phyloP scores from a whole-genome alignment of 2,888 invertebrate genomes.

The Noctua janthe region DNA sequence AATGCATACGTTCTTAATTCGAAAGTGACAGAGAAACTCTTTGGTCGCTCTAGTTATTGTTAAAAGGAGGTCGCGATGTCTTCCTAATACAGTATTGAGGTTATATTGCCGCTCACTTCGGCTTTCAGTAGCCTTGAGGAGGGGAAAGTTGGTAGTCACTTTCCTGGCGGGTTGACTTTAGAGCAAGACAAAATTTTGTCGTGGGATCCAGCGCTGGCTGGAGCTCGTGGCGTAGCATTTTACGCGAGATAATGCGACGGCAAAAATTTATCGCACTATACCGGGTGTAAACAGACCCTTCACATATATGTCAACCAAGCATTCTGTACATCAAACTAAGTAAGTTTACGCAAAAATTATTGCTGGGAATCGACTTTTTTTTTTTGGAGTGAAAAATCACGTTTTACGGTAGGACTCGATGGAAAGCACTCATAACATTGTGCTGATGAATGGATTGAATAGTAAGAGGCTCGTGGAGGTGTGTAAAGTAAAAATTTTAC shows the following conservation, averaged over 20 bases:
- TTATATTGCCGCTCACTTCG: slow-evolving; percentile 46
- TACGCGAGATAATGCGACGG: not conserved
- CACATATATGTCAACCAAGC: no score
- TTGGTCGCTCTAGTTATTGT: slow-evolving; percentile 22
- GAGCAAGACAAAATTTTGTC: not conserved
- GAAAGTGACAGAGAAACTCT: slow-evolving; percentile 56
- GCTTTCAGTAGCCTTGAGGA: slow-evolving; percentile 47
- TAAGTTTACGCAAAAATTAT: no score
- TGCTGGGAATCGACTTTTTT: no score
- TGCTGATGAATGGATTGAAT: no score
- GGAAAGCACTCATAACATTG: no score
- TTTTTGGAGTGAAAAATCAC: no score
- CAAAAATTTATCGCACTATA: not conserved
- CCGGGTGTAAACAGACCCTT: no score
- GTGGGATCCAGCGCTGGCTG: not conserved
- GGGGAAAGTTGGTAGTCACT: slow-evolving; percentile 29
- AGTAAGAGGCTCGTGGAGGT: no score
- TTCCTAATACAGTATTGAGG: slow-evolving; percentile 46
- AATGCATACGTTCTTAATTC: slow-evolving; percentile 35
- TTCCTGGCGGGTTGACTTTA: not conserved
- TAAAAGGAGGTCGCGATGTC: slow-evolving; percentile 57
- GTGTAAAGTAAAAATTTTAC: no score
- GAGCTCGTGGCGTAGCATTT: not conserved
- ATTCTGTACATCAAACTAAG: no score
- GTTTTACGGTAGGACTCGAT: no score